Conservation (phyloP, 1,140 invertebrate species). For the Drosophila repleta region DNA sequence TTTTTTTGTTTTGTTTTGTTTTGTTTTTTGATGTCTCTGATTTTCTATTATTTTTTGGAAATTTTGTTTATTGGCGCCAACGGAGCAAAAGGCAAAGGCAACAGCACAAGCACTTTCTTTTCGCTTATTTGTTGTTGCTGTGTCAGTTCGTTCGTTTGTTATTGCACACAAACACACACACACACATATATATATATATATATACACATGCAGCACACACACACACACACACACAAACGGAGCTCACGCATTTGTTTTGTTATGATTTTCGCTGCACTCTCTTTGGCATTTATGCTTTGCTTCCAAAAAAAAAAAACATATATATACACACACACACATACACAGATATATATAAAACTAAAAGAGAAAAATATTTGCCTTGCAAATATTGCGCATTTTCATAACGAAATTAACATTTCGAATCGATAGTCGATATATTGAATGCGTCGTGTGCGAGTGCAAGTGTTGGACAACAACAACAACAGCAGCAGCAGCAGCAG, state of each 20-base stretch:
- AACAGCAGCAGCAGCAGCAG: too few relatives aligned
- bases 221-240: background rate
- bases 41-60: conserved; percentile 1
- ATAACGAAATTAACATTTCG: conserved; percentile 52
- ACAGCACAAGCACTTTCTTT: conserved; percentile 41
- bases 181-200: background rate
- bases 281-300: conserved; percentile 39
- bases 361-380: background rate
- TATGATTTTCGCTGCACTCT: conserved; percentile 36
- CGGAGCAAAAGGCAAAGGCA: conserved; percentile 8
- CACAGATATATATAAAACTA: too few relatives aligned
- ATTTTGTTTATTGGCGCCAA: conserved; percentile 30
- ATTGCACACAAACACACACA: background rate
- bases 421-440: conserved; percentile 50
- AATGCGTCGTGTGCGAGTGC: background rate
- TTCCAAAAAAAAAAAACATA: conserved; percentile 17
- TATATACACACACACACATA: too few relatives aligned
- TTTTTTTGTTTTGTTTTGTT: too few relatives aligned
- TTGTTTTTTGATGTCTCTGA: too few relatives aligned
- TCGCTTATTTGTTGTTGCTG: conserved; percentile 5
- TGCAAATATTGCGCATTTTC: conserved; percentile 52
- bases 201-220: background rate
- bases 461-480: conserved; percentile 20
- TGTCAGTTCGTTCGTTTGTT: conserved; percentile 4
- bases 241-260: conserved; percentile 24